Evolutionary conservation across 2,888 invertebrate genomes (phyloP).

Genomic region (Antheraea yamamai): DNA sequence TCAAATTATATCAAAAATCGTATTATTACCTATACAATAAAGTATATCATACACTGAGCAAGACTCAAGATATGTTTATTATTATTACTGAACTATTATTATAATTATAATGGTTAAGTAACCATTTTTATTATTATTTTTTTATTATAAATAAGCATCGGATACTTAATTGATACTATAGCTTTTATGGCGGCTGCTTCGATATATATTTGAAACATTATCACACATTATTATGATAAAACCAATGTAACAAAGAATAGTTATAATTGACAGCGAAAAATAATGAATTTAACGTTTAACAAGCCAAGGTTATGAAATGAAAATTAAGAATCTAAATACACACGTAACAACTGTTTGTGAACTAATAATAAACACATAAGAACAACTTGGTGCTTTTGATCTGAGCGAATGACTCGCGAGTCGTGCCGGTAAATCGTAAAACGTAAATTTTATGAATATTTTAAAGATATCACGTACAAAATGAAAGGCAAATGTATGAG

Average conservation of each 20-base stretch:
- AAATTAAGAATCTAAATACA: constrained; percentile 43
- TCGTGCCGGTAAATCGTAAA: constrained; percentile 69
- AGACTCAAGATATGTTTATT: no score
- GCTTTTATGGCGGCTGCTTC: no score
- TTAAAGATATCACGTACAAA: constrained; percentile 44
- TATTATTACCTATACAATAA: no score
- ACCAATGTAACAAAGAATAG: constrained; percentile 40
- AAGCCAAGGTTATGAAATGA: constrained; percentile 66
- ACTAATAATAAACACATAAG: constrained; percentile 78
- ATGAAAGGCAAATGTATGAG: constrained; percentile 20
- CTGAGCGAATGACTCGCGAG: constrained; percentile 67
- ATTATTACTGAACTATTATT: no score
- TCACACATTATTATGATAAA: background rate
- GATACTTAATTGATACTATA: no score
- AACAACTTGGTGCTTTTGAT: constrained; percentile 70
- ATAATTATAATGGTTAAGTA: no score
- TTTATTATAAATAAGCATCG: no score
- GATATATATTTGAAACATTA: no score
- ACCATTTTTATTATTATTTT: no score
- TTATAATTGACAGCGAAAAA: constrained; percentile 34
- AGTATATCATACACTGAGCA: no score
- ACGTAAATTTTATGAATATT: constrained; percentile 64
- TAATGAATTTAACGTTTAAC: constrained; percentile 50
- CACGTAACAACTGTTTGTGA: constrained; percentile 60
- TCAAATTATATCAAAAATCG: no score